These are phyloP conservation scores for Leptopilina myrica DNA, from an alignment of 2,888 invertebrate species.

Conservation along the genomic window DNA sequence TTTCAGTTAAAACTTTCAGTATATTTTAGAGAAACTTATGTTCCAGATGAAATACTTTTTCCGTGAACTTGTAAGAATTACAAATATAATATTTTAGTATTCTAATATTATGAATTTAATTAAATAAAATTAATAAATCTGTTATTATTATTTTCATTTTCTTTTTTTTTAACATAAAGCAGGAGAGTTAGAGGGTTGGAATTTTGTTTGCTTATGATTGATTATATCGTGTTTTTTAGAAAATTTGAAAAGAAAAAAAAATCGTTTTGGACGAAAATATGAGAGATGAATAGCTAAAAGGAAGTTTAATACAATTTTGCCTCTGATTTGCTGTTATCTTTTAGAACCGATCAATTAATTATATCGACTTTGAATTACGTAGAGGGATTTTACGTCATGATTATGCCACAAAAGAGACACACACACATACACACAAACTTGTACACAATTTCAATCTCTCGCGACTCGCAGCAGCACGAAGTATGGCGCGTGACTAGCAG, in stretches of 20 bases:
- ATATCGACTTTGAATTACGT: constrained; percentile 60
- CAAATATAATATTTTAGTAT: no score
- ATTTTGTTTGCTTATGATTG: not conserved
- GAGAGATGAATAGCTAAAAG: not conserved
- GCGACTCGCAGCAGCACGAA: constrained; percentile 58
- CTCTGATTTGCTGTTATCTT: constrained; percentile 62
- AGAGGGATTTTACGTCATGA: constrained; percentile 50
- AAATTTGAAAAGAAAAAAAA: not conserved
- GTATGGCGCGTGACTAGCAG: constrained; percentile 65
- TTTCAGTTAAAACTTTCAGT: no score
- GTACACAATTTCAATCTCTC: constrained; percentile 59
- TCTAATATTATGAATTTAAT: no score
- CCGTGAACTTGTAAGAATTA: no score
- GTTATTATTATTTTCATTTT: no score
- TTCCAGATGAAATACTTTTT: no score
- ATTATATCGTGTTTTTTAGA: not conserved
- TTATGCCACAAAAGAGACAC: constrained; percentile 49
- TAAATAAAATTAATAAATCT: no score
- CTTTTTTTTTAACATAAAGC: no score
- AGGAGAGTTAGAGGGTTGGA: no score
- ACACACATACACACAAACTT: no score
- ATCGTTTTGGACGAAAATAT: not conserved
- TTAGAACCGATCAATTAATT: constrained; percentile 71
- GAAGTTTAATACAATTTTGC: constrained; percentile 36
- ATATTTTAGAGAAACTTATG: no score